These are phyloP conservation scores for Notocelia uddmanniana DNA, from an alignment of 2,888 invertebrate species.

Conservation along the genomic window DNA sequence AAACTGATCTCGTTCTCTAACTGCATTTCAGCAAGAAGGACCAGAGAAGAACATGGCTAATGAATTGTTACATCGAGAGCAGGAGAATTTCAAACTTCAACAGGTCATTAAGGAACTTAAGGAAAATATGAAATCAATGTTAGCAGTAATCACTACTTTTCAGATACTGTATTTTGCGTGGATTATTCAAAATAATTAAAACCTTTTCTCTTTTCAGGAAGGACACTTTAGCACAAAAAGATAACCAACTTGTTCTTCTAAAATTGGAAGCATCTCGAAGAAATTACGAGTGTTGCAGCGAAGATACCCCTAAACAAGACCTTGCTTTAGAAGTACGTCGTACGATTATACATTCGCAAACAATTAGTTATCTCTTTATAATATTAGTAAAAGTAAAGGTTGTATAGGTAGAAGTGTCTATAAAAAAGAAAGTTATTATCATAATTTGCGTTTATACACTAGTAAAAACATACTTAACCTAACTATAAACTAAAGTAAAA, in stretches of 20 bases:
- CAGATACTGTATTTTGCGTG: background rate
- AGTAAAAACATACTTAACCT: too few species aligned
- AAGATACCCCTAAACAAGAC: conserved; percentile 70
- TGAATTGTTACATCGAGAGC: conserved; percentile 72
- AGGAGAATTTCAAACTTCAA: conserved; percentile 70
- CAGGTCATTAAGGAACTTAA: conserved; percentile 66
- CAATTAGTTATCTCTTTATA: too few species aligned
- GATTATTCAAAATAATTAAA: background rate
- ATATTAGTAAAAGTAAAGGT: too few species aligned
- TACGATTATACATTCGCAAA: background rate
- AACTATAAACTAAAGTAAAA: too few species aligned
- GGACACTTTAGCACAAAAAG: conserved; percentile 71
- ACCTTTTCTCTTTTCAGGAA: conserved; percentile 60
- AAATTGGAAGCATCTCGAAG: conserved; percentile 71
- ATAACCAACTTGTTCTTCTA: conserved; percentile 69
- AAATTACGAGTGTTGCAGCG: conserved; percentile 73
- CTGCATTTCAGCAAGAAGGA: conserved; percentile 68
- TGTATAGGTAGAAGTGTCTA: too few species aligned
- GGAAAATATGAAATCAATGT: conserved; percentile 74
- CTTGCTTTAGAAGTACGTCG: conserved; percentile 61
- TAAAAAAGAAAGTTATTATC: too few species aligned
- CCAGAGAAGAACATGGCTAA: conserved; percentile 72
- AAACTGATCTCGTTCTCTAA: background rate
- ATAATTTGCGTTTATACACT: too few species aligned
- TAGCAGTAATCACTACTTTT: conserved; percentile 42